Evolutionary conservation across 2,888 invertebrate species (phyloP).

Genomic region (Eupelmus urozonus): DNA sequence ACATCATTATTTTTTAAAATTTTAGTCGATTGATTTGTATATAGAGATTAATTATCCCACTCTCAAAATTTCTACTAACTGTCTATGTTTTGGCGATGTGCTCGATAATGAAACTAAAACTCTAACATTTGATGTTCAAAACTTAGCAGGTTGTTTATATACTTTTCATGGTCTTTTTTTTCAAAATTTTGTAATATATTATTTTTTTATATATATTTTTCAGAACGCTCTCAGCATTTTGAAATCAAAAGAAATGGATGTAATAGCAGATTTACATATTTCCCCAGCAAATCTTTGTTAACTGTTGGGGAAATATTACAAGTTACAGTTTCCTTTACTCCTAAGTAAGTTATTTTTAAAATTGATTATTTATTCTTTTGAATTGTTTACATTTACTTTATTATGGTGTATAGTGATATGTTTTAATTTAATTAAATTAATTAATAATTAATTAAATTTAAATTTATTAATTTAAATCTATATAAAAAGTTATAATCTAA

Average conservation of each 20-base stretch:
- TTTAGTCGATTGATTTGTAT: constrained; percentile 65
- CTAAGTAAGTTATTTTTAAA: constrained; percentile 39
- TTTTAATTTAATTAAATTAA: too few relatives aligned
- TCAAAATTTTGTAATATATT: not conserved
- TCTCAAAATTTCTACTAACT: constrained; percentile 62
- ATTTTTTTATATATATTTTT: constrained; percentile 27
- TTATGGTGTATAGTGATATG: too few relatives aligned
- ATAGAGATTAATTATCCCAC: constrained; percentile 65
- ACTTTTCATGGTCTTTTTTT: too few relatives aligned
- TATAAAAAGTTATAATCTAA: too few relatives aligned
- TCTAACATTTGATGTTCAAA: constrained; percentile 63
- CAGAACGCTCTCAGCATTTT: constrained; percentile 54
- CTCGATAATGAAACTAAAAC: constrained; percentile 64
- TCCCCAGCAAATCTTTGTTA: constrained; percentile 39
- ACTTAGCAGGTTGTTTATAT: constrained; percentile 62
- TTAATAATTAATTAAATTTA: too few relatives aligned
- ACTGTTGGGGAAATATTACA: not conserved
- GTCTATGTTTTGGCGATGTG: constrained; percentile 66
- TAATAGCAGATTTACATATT: constrained; percentile 35
- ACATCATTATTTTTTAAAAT: constrained; percentile 57
- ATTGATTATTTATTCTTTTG: not conserved
- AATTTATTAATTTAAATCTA: too few relatives aligned
- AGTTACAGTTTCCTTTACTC: constrained; percentile 26
- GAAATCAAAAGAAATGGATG: constrained; percentile 32
- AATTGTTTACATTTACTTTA: not conserved